Evolutionary conservation across 2,888 invertebrate genomes (phyloP), one percentile per base, ranked within the genome.

Genomic region (Eupeodes luniger): DNA sequence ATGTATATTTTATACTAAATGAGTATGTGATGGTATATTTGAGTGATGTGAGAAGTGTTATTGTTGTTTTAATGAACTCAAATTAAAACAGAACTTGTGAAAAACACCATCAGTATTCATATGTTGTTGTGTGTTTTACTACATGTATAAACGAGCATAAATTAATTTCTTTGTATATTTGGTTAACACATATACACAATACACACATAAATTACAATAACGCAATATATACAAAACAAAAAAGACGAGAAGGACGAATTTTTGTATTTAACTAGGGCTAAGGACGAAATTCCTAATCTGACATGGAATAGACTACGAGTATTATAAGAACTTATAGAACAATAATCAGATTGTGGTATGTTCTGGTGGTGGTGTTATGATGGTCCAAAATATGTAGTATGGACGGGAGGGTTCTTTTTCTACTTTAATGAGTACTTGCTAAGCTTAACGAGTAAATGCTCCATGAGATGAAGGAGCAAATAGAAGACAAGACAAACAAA

Each of bases 291-390:
- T 78, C 85, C 85, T 85, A 88, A 88, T 88, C 88, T 88, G 88
- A 85, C 88, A 85, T 78, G 62, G 49, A 64, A 74, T 61, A 53
- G 85, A 81, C 84, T 59, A 40, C 9, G 40, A 9, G 9, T 27
- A 27, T 27, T 27, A 40, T 5, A 77, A 79, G 79, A 67, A 81
- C 83, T 55, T 59, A 27, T 27, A 77, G 80, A 74, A 80, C 81
- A 88, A 81, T 88, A 88, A 88, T 88, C 88, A 85, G 88, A 88
- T 88, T 88, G 74, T 74, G 88, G 88, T 81, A 27, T 78, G 74
- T 70, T 70, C 34, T 64, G 57, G 40, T 57, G 40, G 4, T 12
- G 19, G 14, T 55, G 40, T 27, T 27, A 27, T 27, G 57, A 62
- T 69, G 61, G 10, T 27, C 27, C 27, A 27, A 27, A 27, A 3